Evolutionary conservation across 2,888 invertebrate species (phyloP).

Genomic region (Lasioglossum pauxillum): DNA sequence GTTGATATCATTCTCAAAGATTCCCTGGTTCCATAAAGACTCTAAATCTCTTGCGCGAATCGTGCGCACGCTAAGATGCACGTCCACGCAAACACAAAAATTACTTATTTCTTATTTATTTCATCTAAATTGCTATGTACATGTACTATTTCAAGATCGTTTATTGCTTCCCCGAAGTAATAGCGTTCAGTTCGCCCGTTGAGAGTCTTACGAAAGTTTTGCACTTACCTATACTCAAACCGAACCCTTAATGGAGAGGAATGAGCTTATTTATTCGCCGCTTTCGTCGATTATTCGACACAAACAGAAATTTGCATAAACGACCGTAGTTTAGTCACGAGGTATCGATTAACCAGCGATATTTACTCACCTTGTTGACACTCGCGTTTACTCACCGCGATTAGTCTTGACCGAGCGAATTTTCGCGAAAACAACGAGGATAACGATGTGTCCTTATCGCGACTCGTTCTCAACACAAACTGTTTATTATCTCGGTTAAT

Average conservation of each 20-base stretch:
- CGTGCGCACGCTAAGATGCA: neutral
- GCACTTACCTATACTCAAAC: neutral
- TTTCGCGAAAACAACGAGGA: neutral
- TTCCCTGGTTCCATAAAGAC: neutral
- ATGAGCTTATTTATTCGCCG: neutral
- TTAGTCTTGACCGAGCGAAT: neutral
- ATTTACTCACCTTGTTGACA: neutral
- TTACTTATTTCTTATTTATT: neutral
- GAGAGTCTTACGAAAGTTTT: neutral
- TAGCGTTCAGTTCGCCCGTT: neutral
- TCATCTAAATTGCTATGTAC: neutral
- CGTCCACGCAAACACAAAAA: neutral
- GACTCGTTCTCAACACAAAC: neutral
- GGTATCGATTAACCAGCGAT: neutral
- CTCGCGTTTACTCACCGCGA: neutral
- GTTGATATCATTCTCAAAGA: neutral
- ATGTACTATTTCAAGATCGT: neutral
- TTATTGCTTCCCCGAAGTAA: neutral
- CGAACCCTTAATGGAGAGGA: neutral
- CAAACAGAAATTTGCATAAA: slow-evolving; percentile 3
- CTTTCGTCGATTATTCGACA: neutral
- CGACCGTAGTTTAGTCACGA: neutral
- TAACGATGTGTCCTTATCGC: neutral
- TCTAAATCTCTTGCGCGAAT: neutral
- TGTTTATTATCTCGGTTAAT: neutral